Evolutionary conservation across 2,797 vertebrate species (phyloP).

Genomic region (Tadarida brasiliensis): DNA sequence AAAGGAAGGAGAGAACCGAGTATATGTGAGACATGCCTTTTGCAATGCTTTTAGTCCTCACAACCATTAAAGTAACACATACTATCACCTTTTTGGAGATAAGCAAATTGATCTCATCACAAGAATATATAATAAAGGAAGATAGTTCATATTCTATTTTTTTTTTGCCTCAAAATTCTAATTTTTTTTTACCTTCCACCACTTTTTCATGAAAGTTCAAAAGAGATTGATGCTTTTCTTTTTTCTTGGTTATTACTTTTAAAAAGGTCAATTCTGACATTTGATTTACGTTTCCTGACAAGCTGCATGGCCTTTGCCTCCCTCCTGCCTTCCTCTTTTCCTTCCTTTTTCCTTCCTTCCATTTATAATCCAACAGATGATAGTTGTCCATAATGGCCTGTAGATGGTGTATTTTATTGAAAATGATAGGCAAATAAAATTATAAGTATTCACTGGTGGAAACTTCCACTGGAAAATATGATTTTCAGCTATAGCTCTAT

Average conservation of each 20-base stretch:
- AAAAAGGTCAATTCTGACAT: conserved; percentile 51
- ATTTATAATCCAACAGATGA: conserved; percentile 30
- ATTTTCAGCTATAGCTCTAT: background rate
- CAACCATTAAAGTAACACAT: background rate
- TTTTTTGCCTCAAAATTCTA: background rate
- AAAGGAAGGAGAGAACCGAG: background rate
- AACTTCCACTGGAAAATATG: background rate
- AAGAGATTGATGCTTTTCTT: conserved; percentile 41
- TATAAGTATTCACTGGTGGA: background rate
- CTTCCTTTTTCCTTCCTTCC: background rate
- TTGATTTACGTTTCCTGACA: conserved; percentile 58
- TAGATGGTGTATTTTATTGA: conserved; percentile 25
- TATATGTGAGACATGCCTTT: fast-evolving
- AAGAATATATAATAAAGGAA: background rate
- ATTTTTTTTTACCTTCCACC: background rate
- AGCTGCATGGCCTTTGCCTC: background rate
- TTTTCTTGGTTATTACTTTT: background rate
- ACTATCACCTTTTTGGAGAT: background rate
- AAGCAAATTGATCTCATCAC: background rate
- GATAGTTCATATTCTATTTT: background rate
- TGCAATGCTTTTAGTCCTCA: background rate
- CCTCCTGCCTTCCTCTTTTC: background rate
- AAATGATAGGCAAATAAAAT: conserved; percentile 46
- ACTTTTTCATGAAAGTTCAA: conserved; percentile 13
- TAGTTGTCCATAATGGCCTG: background rate